phyloP scores from a whole-genome alignment of 2,113 vertebrate genomes.

The Rattus rattus region DNA sequence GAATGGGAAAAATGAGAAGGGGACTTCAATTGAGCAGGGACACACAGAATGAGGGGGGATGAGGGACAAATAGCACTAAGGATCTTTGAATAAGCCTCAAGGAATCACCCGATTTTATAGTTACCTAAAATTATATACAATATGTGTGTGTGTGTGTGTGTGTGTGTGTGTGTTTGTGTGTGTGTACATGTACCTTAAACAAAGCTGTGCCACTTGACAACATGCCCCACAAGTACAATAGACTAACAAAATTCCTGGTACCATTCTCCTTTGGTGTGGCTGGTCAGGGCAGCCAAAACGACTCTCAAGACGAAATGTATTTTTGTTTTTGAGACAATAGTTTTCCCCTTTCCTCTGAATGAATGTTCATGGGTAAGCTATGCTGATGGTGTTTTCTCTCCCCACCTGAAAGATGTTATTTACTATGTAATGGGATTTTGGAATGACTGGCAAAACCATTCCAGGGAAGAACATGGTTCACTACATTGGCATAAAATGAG shows the following conservation, averaged over 20 bases:
- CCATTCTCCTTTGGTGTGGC: neutral
- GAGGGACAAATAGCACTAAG: neutral
- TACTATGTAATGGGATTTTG: slow-evolving; percentile 7
- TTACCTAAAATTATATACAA: neutral
- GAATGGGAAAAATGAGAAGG: neutral
- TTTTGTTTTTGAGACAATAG: slow-evolving; percentile 18
- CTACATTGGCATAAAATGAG: neutral
- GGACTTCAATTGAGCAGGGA: no score
- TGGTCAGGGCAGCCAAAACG: neutral
- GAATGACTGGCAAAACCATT: slow-evolving; percentile 50
- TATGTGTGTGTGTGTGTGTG: neutral
- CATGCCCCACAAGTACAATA: neutral
- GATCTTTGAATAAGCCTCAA: neutral
- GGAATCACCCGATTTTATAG: neutral
- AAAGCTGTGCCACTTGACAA: neutral
- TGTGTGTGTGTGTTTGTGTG: neutral
- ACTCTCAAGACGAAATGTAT: neutral
- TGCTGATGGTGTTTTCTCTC: slow-evolving; percentile 42
- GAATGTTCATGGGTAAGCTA: slow-evolving; percentile 39
- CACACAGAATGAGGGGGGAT: neutral
- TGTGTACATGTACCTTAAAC: neutral
- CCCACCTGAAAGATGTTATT: neutral
- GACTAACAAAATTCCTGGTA: neutral
- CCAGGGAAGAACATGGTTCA: slow-evolving; percentile 16
- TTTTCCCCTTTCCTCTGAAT: slow-evolving; percentile 44